These are phyloP conservation scores for Oreortyx pictus DNA, from an alignment of 2,797 vertebrate genomes.

Conservation along the genomic window DNA sequence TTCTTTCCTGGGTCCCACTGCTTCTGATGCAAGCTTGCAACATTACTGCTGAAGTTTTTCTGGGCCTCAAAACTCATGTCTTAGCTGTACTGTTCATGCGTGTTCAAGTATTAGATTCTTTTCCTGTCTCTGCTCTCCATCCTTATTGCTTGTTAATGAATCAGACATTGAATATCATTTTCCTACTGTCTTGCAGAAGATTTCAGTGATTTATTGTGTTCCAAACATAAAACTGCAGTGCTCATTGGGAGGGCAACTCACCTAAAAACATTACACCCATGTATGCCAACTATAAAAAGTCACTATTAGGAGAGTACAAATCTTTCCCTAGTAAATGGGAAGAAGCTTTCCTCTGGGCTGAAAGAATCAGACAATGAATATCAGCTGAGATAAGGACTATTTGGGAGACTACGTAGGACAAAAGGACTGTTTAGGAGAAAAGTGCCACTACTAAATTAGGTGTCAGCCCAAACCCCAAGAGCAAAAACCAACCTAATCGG, in stretches of 20 bases:
- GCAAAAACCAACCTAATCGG: neutral
- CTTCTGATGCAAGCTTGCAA: neutral
- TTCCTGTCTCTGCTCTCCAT: neutral
- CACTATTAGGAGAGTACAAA: neutral
- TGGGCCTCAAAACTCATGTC: neutral
- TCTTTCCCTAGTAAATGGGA: neutral
- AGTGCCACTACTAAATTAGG: neutral
- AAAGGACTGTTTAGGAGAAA: neutral
- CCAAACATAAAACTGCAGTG: neutral
- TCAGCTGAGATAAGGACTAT: neutral
- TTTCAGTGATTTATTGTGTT: neutral
- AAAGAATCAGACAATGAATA: neutral
- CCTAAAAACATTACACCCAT: neutral
- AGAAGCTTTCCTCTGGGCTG: neutral
- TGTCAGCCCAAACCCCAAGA: neutral
- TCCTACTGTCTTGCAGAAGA: neutral
- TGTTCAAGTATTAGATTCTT: neutral
- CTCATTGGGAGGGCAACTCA: neutral
- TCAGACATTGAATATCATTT: neutral
- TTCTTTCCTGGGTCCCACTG: neutral
- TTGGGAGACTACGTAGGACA: neutral
- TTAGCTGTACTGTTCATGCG: neutral
- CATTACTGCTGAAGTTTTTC: neutral
- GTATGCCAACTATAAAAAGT: neutral
- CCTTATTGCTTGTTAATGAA: neutral